Base-by-base conservation (phyloP, 2,797 vertebrate species). In the Lindbergichthys nudifrons region DNA sequence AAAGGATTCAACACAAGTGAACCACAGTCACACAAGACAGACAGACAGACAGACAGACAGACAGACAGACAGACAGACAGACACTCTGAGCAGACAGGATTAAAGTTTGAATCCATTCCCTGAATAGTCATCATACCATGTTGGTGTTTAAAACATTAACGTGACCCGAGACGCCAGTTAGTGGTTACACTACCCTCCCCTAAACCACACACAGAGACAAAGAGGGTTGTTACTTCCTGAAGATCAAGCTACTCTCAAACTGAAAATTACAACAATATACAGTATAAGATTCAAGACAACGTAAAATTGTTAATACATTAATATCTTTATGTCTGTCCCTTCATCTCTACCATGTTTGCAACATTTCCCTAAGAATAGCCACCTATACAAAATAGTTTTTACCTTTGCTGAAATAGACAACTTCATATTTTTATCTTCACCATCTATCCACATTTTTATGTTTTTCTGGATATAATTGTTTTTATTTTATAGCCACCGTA, bases 81-180 rank as follows among this genome's bases (percentile, higher is more conserved):
- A 26, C 1, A 26, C 23, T 26, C 23, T 89, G 90, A 94, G 88
- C 89, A 94, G 92, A 82, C 70, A 87, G 92, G 96, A 96, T 94
- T 95, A 94, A 92, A 81, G 65, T 78, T 83, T 75, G 77, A 80
- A 85, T 84, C 89, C 79, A 36, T 69, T 87, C 90, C 87, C 87
- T 85, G 74, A 90, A 91, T 80, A 87, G 88, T 88, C 76, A 78
- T 87, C 87, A 86, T 86, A 79, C 70, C 86, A 80, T 74, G 81
- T 82, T 82, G 84, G 89, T 87, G 87, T 90, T 89, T 90, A 87
- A 91, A 89, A 87, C 85, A 89, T 90, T 87, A 87, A 88, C 66
- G 69, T 82, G 88, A 87, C 76, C 82, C 64, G 43, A 86, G 82
- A 90, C 85, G 26, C 70, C 82, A 81, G 82, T 86, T 88, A 87